Conservation (phyloP, 2,888 invertebrate genomes). For the Heliconius charithonia region DNA sequence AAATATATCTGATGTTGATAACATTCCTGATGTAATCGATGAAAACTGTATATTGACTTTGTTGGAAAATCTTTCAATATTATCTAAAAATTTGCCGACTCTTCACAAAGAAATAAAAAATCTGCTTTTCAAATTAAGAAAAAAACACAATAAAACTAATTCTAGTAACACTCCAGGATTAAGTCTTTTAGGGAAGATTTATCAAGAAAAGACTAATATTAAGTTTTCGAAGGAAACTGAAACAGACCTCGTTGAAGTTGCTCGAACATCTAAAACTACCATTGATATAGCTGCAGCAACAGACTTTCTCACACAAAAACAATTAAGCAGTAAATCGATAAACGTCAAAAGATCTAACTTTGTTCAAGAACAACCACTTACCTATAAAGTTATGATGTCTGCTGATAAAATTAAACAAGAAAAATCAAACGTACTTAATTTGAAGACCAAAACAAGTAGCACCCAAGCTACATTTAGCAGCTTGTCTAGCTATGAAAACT, state of each 20-base stretch:
- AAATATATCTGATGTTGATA: slow-evolving; percentile 56
- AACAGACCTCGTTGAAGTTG: slow-evolving; percentile 54
- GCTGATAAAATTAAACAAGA: not conserved
- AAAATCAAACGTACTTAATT: not conserved
- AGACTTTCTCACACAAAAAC: slow-evolving; percentile 16
- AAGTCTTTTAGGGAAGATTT: slow-evolving; percentile 68
- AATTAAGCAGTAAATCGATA: slow-evolving; percentile 42
- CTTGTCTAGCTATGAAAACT: slow-evolving; percentile 35
- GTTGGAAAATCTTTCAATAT: slow-evolving; percentile 64
- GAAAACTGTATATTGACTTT: slow-evolving; percentile 70
- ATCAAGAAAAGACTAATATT: slow-evolving; percentile 55
- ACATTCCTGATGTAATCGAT: slow-evolving; percentile 62
- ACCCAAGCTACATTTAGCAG: slow-evolving; percentile 44
- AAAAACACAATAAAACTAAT: slow-evolving; percentile 61
- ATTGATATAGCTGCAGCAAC: slow-evolving; percentile 36
- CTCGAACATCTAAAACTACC: slow-evolving; percentile 31
- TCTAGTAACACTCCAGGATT: slow-evolving; percentile 56
- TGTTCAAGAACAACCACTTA: not conserved
- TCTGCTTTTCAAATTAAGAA: slow-evolving; percentile 62
- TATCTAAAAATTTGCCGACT: slow-evolving; percentile 59
- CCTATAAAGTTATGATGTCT: slow-evolving; percentile 9
- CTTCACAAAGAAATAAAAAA: slow-evolving; percentile 66
- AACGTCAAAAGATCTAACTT: slow-evolving; percentile 30
- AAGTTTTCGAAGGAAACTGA: slow-evolving; percentile 50
- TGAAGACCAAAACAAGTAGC: slow-evolving; percentile 32